Base-by-base conservation (phyloP, 2,888 invertebrate genomes). In the Toxonevra muliebris region DNA sequence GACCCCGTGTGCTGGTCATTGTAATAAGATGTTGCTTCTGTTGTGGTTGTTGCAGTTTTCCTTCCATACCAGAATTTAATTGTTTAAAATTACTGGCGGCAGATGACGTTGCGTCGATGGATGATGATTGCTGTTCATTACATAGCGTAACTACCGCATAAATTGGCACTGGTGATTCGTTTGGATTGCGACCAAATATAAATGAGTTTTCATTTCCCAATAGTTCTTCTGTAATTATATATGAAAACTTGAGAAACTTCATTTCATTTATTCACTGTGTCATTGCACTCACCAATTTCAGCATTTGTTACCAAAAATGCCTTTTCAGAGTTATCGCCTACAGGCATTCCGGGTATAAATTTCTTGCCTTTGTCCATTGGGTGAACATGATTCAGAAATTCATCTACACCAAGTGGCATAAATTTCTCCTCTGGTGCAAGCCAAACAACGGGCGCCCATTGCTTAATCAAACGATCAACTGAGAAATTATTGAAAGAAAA, bases 381-480 rank as follows among this genome's bases (percentile, higher is more conserved):
- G 74, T 85, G 85, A 5, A 90, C 88, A 79, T 90, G 86, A 68
- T 87, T 83, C 61, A 91, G 82, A 80, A 90, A 91, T 71, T 89
- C 87, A 58, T 88, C 87, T 1, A 90, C 90, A 64, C 87, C 87
- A 65, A 88, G 83, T 0, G 91, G 91, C 83, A 89, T 85, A 79
- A 88, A 91, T 79, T 86, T 86, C 82, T 91, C 91, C 66, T 88
- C 87, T 1, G 90, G 90, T 61, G 90, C 89, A 61, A 91, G 83
- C 89, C 90, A 90, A 30, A 91, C 87, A 58, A 90, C 77, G 5
- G 91, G 91, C 1, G 91, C 88, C 90, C 90, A 91, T 81, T 87
- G 85, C 68, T 82, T 86, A 55, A 89, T 87, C 69, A 90, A 79
- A 61, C 83, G 83, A 69, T 85, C 85, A 68, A 85, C 85, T 85